Base-by-base conservation (phyloP, 2,113 vertebrate genomes). In the Struthidea cinerea region DNA sequence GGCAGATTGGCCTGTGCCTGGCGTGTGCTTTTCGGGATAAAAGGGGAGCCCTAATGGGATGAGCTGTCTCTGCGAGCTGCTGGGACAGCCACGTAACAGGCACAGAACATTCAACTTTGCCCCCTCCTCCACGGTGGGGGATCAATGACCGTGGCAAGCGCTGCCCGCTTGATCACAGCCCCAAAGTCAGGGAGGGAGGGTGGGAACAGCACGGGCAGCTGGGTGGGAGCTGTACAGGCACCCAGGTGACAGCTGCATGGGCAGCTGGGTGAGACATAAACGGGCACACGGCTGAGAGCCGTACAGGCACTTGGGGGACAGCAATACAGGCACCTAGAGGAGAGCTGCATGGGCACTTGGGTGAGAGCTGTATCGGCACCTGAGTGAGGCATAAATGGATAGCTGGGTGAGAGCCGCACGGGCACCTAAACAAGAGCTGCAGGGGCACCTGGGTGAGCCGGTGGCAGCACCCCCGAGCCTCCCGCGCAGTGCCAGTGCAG, bases 1-100 rank as follows among this genome's bases (percentile, higher is more conserved):
- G 70, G 92, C 88, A 75, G 94, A 95, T 84, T 94, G 90, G 82
- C 68, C 92, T 94, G 90, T 92, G 91, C 89, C 91, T 46, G 20
- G 28, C 22, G 20, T 15, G 87, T 91, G 90, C 85, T 92, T 90
- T 74, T 74, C 67, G 63, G 85, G 83, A 80, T 80, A 64, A 78
- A 80, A 82, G 49, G 50, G 87, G 93, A 88, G 53, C 59, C 92
- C 90, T 85, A 56, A 88, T 55, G 89, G 93, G 85, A 96, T 68
- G 88, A 93, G 91, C 77, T 68, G 90, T 77, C 89, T 85, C 82
- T 85, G 59, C 55, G 9, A 59, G 65, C 84, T 16, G 77, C 84
- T 27, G 85, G 68, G 81, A 79, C 55, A n/a, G 74, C 74, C 44
- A 74, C 19, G 17, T 69, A 82, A 89, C 35, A 33, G 78, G 93